Conservation (phyloP, 2,888 invertebrate genomes). For the Leptopterna dolabrata region DNA sequence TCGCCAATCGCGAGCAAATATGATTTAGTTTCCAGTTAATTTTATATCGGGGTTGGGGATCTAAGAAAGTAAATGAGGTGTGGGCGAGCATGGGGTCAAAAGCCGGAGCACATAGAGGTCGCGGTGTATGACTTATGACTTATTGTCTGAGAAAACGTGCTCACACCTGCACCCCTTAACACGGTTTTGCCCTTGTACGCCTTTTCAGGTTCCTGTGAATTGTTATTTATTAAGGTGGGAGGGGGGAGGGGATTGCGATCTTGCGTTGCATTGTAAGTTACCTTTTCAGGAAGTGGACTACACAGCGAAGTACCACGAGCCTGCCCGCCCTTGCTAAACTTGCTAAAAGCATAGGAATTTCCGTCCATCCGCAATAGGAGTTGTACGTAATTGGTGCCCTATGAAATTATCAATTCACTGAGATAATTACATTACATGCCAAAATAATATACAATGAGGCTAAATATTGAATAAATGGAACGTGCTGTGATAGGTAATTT, state of each 20-base stretch:
- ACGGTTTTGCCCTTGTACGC: constrained; percentile 46
- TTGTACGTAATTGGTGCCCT: no score
- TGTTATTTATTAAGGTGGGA: constrained; percentile 40
- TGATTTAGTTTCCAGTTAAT: constrained; percentile 26
- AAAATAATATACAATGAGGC: no score
- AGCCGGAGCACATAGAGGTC: constrained; percentile 36
- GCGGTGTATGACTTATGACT: constrained; percentile 45
- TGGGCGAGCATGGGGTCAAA: constrained; percentile 34
- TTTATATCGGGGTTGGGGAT: not conserved
- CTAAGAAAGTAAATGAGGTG: constrained; percentile 41
- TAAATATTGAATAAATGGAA: no score
- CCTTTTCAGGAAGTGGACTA: constrained; percentile 41
- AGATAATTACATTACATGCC: no score
- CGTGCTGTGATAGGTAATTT: no score
- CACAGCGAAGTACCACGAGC: not conserved
- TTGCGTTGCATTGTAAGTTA: constrained; percentile 21
- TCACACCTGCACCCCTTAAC: constrained; percentile 47
- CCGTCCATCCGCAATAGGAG: no score
- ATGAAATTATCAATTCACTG: no score
- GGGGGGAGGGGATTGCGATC: constrained; percentile 27
- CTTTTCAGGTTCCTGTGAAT: constrained; percentile 44
- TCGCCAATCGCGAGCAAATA: not conserved
- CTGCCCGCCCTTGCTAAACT: not conserved
- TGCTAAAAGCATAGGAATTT: not conserved
- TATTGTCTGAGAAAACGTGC: constrained; percentile 50